A percentile compares a stretch with the other conserved stretches of the same genome.
Conservation (phyloP, 1,140 invertebrate genomes). For the Homalodisca vitripennis region DNA sequence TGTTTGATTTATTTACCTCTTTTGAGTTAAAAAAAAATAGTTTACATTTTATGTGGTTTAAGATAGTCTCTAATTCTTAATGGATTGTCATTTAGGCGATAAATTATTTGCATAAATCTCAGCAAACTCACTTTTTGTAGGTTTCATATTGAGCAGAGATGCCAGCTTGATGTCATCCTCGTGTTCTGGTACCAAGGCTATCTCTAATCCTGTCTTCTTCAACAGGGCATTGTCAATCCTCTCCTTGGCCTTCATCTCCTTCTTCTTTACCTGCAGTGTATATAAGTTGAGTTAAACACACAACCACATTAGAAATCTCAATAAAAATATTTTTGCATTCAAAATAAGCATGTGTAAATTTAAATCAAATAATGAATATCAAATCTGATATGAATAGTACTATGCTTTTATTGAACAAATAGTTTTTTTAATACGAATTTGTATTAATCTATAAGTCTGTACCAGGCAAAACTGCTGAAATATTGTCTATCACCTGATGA, state of each 20-base stretch:
- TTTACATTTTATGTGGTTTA: not conserved
- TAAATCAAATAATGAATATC: no score
- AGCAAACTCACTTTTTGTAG: constrained; percentile 49
- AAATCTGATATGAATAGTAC: no score
- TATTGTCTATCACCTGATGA: no score
- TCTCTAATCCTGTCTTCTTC: constrained; percentile 74
- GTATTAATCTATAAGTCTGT: no score
- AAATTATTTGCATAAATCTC: constrained; percentile 21
- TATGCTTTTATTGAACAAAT: no score
- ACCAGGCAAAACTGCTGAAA: no score
- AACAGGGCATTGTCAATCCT: constrained; percentile 69
- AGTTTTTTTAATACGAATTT: no score
- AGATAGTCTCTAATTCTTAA: constrained; percentile 13
- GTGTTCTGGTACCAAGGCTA: constrained; percentile 73
- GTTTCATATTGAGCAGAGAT: constrained; percentile 65
- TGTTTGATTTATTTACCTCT: not conserved
- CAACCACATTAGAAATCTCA: no score
- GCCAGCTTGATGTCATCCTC: constrained; percentile 79
- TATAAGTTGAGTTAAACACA: no score
- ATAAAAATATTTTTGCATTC: no score
- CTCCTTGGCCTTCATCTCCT: constrained; percentile 67
- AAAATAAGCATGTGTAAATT: no score
- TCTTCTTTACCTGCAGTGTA: constrained; percentile 70
- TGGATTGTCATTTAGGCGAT: constrained; percentile 5
- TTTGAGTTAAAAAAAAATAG: not conserved